phyloP scores from a whole-genome alignment of 2,113 vertebrate genomes.

The Serilophus lunatus region DNA sequence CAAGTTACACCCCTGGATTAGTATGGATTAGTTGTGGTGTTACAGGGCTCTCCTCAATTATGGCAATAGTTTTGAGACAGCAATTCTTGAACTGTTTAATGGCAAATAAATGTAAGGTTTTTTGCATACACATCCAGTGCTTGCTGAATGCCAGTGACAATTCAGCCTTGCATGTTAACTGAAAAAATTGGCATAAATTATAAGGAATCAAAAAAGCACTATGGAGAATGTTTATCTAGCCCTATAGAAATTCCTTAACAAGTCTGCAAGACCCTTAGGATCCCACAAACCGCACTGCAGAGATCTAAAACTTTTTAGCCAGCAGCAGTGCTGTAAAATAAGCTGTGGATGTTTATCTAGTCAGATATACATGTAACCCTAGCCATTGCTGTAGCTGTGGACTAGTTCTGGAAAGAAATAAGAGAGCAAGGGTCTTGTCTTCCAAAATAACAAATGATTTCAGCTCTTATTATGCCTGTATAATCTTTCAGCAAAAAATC shows the following conservation, averaged over 20 bases:
- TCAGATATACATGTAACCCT: slow-evolving; percentile 1
- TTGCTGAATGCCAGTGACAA: background rate
- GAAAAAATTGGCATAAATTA: background rate
- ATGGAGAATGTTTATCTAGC: slow-evolving; percentile 12
- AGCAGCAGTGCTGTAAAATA: slow-evolving; percentile 15
- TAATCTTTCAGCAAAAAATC: background rate
- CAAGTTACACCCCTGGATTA: slow-evolving; percentile 79
- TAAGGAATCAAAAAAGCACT: background rate
- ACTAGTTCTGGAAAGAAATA: background rate
- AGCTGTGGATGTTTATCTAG: slow-evolving; percentile 20
- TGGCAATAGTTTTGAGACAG: slow-evolving; percentile 61
- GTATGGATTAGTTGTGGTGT: slow-evolving; percentile 76
- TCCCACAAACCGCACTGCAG: background rate
- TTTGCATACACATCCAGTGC: background rate
- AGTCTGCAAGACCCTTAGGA: background rate
- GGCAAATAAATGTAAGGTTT: background rate
- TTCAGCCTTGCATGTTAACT: background rate
- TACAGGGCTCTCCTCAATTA: slow-evolving; percentile 82
- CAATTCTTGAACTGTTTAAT: background rate
- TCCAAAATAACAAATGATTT: background rate
- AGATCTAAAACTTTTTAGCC: background rate
- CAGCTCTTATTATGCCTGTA: background rate
- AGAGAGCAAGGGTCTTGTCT: background rate
- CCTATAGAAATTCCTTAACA: slow-evolving; percentile 10
- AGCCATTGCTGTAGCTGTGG: background rate